Base-by-base conservation (phyloP, 2,888 invertebrate genomes). In the Scaptomyza flava region DNA sequence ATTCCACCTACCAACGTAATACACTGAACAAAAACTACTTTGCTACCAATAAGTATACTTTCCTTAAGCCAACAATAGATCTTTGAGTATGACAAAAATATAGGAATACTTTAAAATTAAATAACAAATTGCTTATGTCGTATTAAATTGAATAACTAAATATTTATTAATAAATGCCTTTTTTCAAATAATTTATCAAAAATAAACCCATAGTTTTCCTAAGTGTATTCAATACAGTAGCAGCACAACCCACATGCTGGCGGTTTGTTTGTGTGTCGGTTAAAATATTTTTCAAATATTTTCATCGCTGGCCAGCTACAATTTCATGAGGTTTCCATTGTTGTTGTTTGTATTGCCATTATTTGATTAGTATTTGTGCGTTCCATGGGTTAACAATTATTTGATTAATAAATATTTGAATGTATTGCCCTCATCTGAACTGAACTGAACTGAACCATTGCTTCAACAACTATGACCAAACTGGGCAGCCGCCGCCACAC, bases 401-500 rank as follows among this genome's bases (percentile, higher is more conserved):
- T 81, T 79, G 79, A 86, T 85, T 81, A 85, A 81, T 84, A 85
- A 85, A 81, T 64, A 86, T 85, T 85, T 86, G 79, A 87, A 81
- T 74, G 74, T 59, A 59, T 67, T 70, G 85, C 86, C 81, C 87
- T 78, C 87, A 83, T 81, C 72, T 72, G 73, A 70, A 72, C 69
- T 58, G 12, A 70, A 72, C 67, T 60, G 12, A 36, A 36, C 36
- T 7, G 3, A 38, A 38, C 38, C 6, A 8, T 36, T 42, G 41
- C 51, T 9, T 42, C 42, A 50, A 72, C 7, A 56, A 27, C 53
- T 48, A 46, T 58, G 69, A 45, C 58, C 58, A 67, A 47, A 66
- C 60, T 66, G 56, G 72, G 63, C 74, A 38, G 62, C 27, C 23
- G 67, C 66, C 77, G 27, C 41, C 48, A 9, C 61, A 71, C 84